A percentile compares a stretch with the other conserved stretches of the same genome.
Conservation (phyloP, 2,113 vertebrate genomes). For the Hydrochoerus hydrochaeris region DNA sequence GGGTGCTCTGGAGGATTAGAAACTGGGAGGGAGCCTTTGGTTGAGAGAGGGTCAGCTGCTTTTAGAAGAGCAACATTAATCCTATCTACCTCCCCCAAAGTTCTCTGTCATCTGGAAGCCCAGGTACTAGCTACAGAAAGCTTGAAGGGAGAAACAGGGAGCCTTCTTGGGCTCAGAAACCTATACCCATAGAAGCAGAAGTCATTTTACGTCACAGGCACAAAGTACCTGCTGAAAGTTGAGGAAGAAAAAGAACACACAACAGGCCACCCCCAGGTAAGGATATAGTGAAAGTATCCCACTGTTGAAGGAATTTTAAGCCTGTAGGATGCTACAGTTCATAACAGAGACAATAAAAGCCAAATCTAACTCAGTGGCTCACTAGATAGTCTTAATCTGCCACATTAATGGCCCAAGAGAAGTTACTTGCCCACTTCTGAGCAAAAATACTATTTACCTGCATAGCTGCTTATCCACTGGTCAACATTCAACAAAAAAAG, state of each 20-base stretch:
- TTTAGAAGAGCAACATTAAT: neutral
- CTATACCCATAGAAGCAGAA: neutral
- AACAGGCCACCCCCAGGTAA: neutral
- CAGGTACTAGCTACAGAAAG: neutral
- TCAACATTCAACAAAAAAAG: neutral
- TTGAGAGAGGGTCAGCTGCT: neutral
- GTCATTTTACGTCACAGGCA: neutral
- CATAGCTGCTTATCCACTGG: neutral
- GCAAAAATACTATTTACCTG: neutral
- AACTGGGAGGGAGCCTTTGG: neutral
- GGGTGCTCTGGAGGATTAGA: neutral
- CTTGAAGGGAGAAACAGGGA: neutral
- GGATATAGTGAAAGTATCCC: neutral
- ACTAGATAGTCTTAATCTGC: conserved; percentile 4
- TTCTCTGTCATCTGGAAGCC: neutral
- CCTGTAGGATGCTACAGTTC: neutral
- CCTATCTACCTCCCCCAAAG: neutral
- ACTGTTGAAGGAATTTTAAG: neutral
- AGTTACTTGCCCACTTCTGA: neutral
- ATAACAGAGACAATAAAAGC: conserved; percentile 26
- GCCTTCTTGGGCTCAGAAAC: neutral
- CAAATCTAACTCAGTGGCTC: neutral
- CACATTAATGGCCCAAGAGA: neutral
- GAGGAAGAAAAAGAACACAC: neutral
- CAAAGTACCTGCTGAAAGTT: neutral